Evolutionary conservation across 2,888 invertebrate species (phyloP).

Genomic region (Acholoe squamosa): DNA sequence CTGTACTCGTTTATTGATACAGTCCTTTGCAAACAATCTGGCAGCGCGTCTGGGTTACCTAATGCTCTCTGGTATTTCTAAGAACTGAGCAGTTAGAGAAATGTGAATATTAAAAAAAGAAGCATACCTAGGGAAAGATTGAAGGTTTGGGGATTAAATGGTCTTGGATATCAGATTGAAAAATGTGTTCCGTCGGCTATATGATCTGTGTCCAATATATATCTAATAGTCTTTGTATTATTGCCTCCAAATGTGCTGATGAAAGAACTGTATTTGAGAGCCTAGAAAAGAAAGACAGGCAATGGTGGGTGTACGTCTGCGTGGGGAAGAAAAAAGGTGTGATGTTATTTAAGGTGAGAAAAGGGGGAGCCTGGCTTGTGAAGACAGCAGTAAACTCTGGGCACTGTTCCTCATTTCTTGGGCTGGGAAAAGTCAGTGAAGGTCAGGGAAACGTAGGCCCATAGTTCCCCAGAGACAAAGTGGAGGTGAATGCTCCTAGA

Average conservation of each 20-base stretch:
- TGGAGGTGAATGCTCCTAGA: background rate
- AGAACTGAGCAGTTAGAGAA: background rate
- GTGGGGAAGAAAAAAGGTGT: background rate
- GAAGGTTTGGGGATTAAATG: background rate
- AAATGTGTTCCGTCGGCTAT: background rate
- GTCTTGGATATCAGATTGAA: background rate
- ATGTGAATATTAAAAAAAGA: background rate
- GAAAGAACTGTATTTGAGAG: background rate
- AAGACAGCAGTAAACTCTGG: background rate
- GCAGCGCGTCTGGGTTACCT: constrained; percentile 46
- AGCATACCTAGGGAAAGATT: too few species aligned
- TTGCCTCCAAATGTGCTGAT: background rate
- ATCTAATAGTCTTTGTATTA: background rate
- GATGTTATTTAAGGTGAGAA: constrained; percentile 18
- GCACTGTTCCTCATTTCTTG: background rate
- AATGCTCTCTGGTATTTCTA: constrained; percentile 45
- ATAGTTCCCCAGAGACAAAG: background rate
- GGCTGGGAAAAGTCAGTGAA: constrained; percentile 33
- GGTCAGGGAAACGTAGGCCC: background rate
- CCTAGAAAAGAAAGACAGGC: background rate
- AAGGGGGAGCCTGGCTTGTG: background rate
- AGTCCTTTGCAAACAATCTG: constrained; percentile 19
- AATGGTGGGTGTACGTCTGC: background rate
- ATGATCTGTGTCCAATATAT: background rate
- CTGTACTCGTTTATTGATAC: constrained; percentile 56